Base-by-base conservation (phyloP, 2,888 invertebrate species). In the Athalia cordata region DNA sequence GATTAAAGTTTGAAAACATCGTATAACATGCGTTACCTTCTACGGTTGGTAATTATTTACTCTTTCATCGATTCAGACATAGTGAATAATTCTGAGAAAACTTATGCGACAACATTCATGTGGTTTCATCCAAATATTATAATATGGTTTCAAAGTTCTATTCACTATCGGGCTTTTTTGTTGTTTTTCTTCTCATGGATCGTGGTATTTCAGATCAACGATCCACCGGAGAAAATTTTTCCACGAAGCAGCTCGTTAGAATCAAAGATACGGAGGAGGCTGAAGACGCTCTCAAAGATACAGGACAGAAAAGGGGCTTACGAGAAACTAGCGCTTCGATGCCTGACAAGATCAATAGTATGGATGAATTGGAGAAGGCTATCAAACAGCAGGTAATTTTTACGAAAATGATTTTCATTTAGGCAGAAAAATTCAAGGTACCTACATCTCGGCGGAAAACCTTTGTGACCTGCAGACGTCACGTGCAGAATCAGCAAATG, bases 291-390 rank as follows among this genome's bases (percentile, higher is more conserved):
- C 15, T 11, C n/a, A 49, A 29, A 74, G 29, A 43, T 55, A n/a
- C 89, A 59, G 85, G 87, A 79, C 89, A 91, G 78, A 87, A 85
- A 79, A 87, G 88, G 4, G 89, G 88, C 72, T 86, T 93, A 74
- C 91, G 95, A 72, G 92, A 94, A 82, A 94, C 95, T 83, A 95
- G 95, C 3, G 94, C 95, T 80, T 95, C 96, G 3, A 92, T 96
- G 92, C 96, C 96, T 3, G 92, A 92, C 57, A 93, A 92, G 82
- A 91, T 96, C 79, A 94, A 95, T 85, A 93, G 94, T 76, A 90
- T 95, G 88, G 94, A 94, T 83, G 92, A 93, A 6, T 83, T 94
- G 85, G 92, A 90, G 84, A 92, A 82, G 85, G 83, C 29, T 5
- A 61, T 75, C 15, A 84, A 86, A 61, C 85, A 86, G 72, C 87